Percentiles rank a stretch among this genome's conserved stretches.
phyloP scores from a whole-genome alignment of 2,888 invertebrate genomes.

The Exephanes ischioxanthus region DNA sequence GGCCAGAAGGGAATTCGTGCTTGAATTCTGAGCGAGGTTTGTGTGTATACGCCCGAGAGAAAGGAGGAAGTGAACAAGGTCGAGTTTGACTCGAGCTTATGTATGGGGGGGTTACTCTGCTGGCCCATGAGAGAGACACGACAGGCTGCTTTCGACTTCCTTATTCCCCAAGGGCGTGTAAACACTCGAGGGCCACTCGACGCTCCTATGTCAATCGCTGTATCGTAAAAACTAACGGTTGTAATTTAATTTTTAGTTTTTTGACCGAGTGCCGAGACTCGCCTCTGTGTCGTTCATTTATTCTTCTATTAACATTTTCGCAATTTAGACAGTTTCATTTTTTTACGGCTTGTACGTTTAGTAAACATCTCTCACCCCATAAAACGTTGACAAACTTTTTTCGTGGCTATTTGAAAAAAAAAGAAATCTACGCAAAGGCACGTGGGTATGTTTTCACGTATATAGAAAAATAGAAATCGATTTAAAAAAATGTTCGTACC shows the following conservation, averaged over 20 bases:
- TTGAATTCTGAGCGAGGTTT: conserved; percentile 35
- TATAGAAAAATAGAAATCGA: no score
- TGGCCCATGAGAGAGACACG: conserved; percentile 42
- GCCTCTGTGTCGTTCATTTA: neutral
- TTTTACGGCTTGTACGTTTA: no score
- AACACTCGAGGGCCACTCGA: conserved; percentile 79
- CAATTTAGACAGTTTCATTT: neutral
- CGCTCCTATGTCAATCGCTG: conserved; percentile 78
- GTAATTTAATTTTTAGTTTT: conserved; percentile 4
- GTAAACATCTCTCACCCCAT: no score
- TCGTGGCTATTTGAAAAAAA: no score
- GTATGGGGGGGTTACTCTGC: conserved; percentile 69
- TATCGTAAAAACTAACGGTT: conserved; percentile 6
- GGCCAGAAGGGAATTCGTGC: conserved; percentile 69
- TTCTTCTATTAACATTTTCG: neutral
- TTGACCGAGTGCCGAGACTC: neutral
- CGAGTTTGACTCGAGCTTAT: conserved; percentile 60
- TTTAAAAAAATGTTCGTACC: no score
- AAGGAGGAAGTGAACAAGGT: conserved; percentile 38
- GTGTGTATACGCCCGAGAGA: conserved; percentile 45
- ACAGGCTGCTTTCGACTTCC: conserved; percentile 63
- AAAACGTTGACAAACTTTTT: no score
- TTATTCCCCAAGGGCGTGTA: conserved; percentile 79
- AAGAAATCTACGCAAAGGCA: no score
- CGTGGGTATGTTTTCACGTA: no score